Conservation (phyloP, 2,888 invertebrate genomes). For the Rhorus exstirpatorius region DNA sequence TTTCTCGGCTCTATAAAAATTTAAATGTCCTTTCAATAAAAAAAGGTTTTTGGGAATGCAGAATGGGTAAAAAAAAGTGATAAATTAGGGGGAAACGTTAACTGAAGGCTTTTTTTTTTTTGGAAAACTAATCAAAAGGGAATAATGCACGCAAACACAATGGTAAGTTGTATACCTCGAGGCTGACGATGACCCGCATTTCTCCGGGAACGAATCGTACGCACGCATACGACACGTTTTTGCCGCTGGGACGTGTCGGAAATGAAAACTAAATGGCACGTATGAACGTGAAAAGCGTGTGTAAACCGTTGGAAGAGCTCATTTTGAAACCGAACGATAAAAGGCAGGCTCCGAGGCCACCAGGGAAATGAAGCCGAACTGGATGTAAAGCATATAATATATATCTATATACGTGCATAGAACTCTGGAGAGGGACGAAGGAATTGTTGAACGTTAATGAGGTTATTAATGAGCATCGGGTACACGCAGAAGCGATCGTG, state of each 20-base stretch:
- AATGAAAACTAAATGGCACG: slow-evolving; percentile 77
- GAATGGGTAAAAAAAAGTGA: too few relatives aligned
- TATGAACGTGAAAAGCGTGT: slow-evolving; percentile 72
- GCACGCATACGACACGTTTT: slow-evolving; percentile 30
- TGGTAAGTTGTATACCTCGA: slow-evolving; percentile 48
- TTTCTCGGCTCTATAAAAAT: too few relatives aligned
- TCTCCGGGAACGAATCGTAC: slow-evolving; percentile 44
- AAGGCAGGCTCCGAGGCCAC: not conserved
- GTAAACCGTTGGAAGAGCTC: slow-evolving; percentile 2
- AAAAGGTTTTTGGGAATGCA: too few relatives aligned
- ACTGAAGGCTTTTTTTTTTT: too few relatives aligned
- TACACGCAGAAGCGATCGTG: not conserved
- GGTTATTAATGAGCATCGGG: slow-evolving; percentile 9
- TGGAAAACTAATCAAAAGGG: slow-evolving; percentile 30
- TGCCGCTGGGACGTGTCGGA: slow-evolving; percentile 65
- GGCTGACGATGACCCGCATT: slow-evolving; percentile 43
- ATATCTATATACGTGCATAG: not conserved
- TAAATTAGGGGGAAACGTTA: too few relatives aligned
- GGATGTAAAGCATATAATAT: too few relatives aligned
- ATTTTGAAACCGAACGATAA: slow-evolving; percentile 28
- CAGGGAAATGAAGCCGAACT: not conserved
- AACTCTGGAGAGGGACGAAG: not conserved
- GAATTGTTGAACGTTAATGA: not conserved
- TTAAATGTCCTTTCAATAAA: too few relatives aligned
- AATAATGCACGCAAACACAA: slow-evolving; percentile 7